A percentile compares a stretch with the other conserved stretches of the same genome.
Evolutionary conservation across 2,888 invertebrate genomes (phyloP).

Genomic region (Melanophora roralis): DNA sequence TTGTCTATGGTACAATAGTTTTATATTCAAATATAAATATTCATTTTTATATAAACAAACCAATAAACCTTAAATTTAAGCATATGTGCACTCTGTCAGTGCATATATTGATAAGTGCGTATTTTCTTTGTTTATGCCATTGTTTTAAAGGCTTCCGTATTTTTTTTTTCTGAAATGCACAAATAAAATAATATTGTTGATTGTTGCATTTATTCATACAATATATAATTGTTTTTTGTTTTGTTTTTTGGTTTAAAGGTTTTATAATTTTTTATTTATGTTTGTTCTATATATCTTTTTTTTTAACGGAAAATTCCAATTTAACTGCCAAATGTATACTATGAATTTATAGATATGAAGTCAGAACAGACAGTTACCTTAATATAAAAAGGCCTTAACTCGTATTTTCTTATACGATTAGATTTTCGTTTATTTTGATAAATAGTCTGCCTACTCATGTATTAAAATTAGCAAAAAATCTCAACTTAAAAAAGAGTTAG

Average conservation of each 20-base stretch:
- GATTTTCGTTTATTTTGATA: too few species aligned
- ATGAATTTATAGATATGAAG: neutral
- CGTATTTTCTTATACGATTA: too few species aligned
- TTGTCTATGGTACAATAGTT: too few species aligned
- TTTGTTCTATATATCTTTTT: constrained; percentile 16
- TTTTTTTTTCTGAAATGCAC: neutral
- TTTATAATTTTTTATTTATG: constrained; percentile 2
- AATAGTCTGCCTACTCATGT: too few species aligned
- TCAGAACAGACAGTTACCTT: too few species aligned
- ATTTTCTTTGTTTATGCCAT: neutral
- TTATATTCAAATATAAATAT: too few species aligned
- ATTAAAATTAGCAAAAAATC: too few species aligned
- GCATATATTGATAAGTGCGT: neutral
- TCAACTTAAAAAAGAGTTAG: too few species aligned
- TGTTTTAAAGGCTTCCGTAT: neutral
- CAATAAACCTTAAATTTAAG: too few species aligned
- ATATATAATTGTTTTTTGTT: neutral
- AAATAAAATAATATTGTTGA: neutral
- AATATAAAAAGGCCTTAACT: too few species aligned
- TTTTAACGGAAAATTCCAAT: constrained; percentile 54
- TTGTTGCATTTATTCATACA: constrained; percentile 11
- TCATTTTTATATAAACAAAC: too few species aligned
- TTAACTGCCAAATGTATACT: constrained; percentile 44
- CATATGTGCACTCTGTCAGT: too few species aligned
- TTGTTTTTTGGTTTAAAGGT: constrained; percentile 12